Base-by-base conservation (phyloP, 2,797 vertebrate genomes). In the Enteromius anoplus region DNA sequence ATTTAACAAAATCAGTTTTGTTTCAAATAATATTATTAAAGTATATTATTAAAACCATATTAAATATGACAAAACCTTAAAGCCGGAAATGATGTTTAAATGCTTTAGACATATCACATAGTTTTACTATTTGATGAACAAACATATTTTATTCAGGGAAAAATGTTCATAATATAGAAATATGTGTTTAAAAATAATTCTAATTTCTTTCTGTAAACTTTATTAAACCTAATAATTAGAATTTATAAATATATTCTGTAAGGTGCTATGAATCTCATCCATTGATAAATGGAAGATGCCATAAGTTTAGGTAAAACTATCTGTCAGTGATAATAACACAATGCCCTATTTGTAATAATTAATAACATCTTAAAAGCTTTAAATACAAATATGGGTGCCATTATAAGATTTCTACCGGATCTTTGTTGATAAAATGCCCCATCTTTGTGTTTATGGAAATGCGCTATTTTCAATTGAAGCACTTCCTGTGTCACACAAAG, bases 381-480 rank as follows among this genome's bases (percentile, higher is more conserved):
- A 83, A 76, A 84, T 78, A 77, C 11, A 84, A 86, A 89, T 75
- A 72, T 6, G 40, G 12, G 80, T 69, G 62, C 60, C 51, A 51
- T 70, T 80, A 29, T 82, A 69, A 75, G 77, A 81, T 84, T 66
- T 84, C 42, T 60, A 17, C 68, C 70, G 79, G 78, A 85, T 80
- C 70, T 80, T 84, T 88, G 81, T 86, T 87, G 84, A 89, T 85
- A 86, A 85, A 89, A 85, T 86, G 72, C 73, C 45, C 11, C 81
- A 86, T 85, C 45, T 85, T 91, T 91, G 68, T 87, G 82, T 90
- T 90, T 88, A 86, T 84, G 80, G 88, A 87, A 86, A 90, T 91
- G 76, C 84, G 73, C 64, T 55, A 84, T 84, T 88, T 91, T 87
- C 88, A 88, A 76, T 86, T 79, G 89, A 87, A 88, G 80, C 80